Evolutionary conservation across 2,113 vertebrate genomes (phyloP).

Genomic region (Cephalopterus ornatus): DNA sequence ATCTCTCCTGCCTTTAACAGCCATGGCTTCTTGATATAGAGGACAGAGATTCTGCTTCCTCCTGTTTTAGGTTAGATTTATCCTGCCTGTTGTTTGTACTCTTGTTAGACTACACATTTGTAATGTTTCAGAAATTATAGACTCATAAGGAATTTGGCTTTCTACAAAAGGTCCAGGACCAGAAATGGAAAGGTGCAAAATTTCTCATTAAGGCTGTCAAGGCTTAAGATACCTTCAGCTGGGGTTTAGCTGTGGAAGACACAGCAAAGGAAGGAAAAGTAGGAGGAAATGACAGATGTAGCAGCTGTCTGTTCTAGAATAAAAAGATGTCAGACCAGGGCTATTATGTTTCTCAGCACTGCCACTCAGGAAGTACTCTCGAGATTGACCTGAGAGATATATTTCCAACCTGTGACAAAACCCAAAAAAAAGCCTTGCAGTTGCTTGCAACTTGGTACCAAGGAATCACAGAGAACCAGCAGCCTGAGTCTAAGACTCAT

Average conservation of each 20-base stretch:
- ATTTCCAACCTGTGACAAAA: not conserved
- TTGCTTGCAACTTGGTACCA: not conserved
- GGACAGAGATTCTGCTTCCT: not conserved
- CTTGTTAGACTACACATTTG: not conserved
- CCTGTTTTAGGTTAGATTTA: not conserved
- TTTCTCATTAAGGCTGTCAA: not conserved
- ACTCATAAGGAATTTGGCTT: not conserved
- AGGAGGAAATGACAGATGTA: not conserved
- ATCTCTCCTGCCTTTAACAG: not conserved
- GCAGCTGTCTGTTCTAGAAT: not conserved
- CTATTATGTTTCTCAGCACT: not conserved
- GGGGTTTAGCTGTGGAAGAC: not conserved
- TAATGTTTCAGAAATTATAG: not conserved
- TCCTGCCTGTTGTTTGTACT: not conserved
- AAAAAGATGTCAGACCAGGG: not conserved
- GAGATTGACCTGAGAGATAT: not conserved
- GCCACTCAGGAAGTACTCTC: not conserved
- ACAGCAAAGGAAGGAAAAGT: not conserved
- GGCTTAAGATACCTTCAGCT: not conserved
- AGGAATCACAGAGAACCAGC: not conserved
- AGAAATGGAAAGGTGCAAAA: not conserved
- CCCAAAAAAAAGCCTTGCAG: not conserved
- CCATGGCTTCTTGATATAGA: not conserved
- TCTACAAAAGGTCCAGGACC: not conserved
- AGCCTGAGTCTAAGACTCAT: not conserved